Evolutionary conservation across 2,113 vertebrate species (phyloP).

Genomic region (Lycaon pictus): DNA sequence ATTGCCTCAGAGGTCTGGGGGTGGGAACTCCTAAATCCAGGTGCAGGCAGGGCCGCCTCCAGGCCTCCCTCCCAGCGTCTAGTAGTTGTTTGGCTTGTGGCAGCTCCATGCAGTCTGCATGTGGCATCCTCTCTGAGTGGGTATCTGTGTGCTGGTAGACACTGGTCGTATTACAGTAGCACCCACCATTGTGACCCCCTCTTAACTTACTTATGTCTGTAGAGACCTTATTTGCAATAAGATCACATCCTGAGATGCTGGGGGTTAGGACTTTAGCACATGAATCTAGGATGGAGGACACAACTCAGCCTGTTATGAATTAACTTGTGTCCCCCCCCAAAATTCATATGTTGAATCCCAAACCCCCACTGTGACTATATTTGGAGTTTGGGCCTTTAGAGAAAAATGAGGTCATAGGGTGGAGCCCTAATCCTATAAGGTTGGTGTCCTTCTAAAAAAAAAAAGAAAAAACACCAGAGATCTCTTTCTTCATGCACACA

Average conservation of each 20-base stretch:
- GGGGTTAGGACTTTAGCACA: not conserved
- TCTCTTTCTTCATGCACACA: not conserved
- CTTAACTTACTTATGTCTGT: not conserved
- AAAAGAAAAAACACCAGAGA: not conserved
- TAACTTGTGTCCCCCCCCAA: too few species aligned
- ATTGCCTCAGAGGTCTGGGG: too few species aligned
- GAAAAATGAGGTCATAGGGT: not conserved
- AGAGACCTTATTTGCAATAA: not conserved
- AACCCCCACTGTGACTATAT: not conserved
- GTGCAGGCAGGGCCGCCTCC: too few species aligned
- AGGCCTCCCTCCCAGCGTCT: too few species aligned
- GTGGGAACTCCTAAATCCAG: too few species aligned
- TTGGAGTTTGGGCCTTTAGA: not conserved
- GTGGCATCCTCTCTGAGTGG: not conserved
- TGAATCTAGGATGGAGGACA: not conserved
- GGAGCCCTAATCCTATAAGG: not conserved
- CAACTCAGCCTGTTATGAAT: not conserved
- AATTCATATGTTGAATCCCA: not conserved
- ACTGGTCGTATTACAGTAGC: not conserved
- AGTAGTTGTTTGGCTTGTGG: fast-evolving
- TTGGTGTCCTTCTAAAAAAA: not conserved
- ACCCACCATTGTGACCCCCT: not conserved
- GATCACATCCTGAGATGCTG: not conserved
- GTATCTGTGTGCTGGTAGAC: not conserved
- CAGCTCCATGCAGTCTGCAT: not conserved